Evolutionary conservation across 2,797 vertebrate species (phyloP), one percentile per base, ranked within the genome.

Genomic region (Cossypha polioptera): DNA sequence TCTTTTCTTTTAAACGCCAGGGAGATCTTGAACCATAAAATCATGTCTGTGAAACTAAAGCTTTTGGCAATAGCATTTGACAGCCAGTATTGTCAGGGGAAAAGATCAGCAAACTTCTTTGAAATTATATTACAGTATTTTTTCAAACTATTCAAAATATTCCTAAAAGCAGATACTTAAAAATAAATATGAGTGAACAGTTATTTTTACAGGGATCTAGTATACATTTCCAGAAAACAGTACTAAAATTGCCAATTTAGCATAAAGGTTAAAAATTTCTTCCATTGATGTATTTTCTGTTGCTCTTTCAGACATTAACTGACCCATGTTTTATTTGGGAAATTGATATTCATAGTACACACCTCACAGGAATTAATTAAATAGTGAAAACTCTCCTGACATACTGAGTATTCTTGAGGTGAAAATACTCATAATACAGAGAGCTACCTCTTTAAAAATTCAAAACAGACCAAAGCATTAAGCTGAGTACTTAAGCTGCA

Each of bases 271-370:
- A 66, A 83, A 83, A 63, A 40, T 87, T 87, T 61, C 29, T 81
- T 86, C 20, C 15, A 16, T 16, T 24, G 20, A 54, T 79, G 43
- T 69, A 45, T 57, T 50, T 3, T 40, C 17, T 48, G 5, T 63
- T 71, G 18, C 22, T 33, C 35, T 87, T 79, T 75, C 76, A 68
- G 36, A 83, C 22, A 73, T 67, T 77, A 83, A 80, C 19, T 68
- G 74, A 88, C 55, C 58, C 16, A 29, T 76, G 68, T 88, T 33
- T 7, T 77, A 57, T 68, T 93, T 90, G 50, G 86, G 84, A 90
- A 97, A 97, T 84, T 91, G 75, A 91, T 95, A 93, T 74, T 95
- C 87, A 69, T 18, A 83, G 67, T 85, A 94, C 88, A 58, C 33
- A 77, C 47, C 47, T 92, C 62, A 81, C 54, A 81, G 78, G 59